Conservation (phyloP, 1,140 invertebrate species). For the Belonocnema kinseyi region DNA sequence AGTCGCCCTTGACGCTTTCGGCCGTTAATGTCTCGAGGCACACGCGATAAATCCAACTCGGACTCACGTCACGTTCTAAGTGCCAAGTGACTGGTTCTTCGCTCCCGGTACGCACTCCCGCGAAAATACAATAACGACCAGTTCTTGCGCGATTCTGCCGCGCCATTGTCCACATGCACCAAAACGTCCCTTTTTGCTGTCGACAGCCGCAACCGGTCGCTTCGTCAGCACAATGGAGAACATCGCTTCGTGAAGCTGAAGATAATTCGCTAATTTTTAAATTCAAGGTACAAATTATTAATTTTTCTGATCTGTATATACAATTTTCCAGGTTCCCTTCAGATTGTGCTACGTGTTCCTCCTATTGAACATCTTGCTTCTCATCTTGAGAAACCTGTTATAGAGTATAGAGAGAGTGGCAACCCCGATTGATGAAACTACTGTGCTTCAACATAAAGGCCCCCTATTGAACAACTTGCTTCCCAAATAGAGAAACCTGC, state of each 20-base stretch:
- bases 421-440: too few relatives aligned
- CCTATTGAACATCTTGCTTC: too few relatives aligned
- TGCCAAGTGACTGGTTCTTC: conserved; percentile 3
- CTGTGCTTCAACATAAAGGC: too few relatives aligned
- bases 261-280: conserved; percentile 18
- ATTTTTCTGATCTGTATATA: too few relatives aligned
- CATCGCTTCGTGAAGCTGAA: neutral
- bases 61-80: neutral
- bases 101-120: neutral
- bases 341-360: too few relatives aligned
- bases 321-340: too few relatives aligned
- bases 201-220: neutral
- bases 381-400: too few relatives aligned
- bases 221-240: conserved; percentile 8
- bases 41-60: conserved; percentile 55
- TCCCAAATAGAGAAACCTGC: too few relatives aligned
- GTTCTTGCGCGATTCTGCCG: neutral
- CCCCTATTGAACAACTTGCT: too few relatives aligned
- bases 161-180: conserved; percentile 14
- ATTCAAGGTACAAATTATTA: conserved; percentile 1
- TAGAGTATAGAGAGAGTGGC: too few relatives aligned
- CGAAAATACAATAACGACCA: conserved; percentile 4
- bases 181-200: neutral
- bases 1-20: conserved; percentile 71
- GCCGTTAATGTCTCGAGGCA: conserved; percentile 59